These are phyloP conservation scores for Metacarcinus magister DNA, from an alignment of 2,888 invertebrate genomes.

Conservation along the genomic window DNA sequence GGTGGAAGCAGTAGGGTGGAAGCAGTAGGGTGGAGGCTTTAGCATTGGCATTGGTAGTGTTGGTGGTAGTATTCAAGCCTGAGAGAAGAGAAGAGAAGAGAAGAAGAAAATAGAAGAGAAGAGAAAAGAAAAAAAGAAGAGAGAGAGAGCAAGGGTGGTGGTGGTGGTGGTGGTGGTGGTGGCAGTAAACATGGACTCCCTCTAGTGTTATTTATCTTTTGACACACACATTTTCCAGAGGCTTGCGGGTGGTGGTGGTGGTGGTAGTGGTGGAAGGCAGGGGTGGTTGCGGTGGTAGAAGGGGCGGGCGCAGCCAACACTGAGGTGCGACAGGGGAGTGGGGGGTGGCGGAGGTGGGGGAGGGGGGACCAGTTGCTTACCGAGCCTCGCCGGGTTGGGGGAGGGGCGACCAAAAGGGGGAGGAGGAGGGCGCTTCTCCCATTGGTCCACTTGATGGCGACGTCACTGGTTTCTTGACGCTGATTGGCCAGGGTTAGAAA, in stretches of 20 bases:
- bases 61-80: not conserved
- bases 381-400: slow-evolving; percentile 4
- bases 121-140: not conserved
- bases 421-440: not conserved
- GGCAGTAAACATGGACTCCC: slow-evolving; percentile 30
- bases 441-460: slow-evolving; percentile 32
- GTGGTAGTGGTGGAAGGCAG: not conserved
- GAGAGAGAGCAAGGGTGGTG: not conserved
- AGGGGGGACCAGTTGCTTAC: slow-evolving; percentile 17
- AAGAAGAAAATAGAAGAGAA: not conserved
- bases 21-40: not conserved
- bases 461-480: slow-evolving; percentile 38
- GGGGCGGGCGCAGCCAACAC: slow-evolving; percentile 45
- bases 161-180: slow-evolving; percentile 22
- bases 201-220: slow-evolving; percentile 30
- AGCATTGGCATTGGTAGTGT: not conserved
- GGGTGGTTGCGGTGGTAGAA: not conserved
- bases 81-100: not conserved
- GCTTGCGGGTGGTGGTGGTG: slow-evolving; percentile 31
- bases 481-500: not conserved
- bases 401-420: not conserved
- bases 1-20: too few species aligned
- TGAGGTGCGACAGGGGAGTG: not conserved
- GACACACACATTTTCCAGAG: slow-evolving; percentile 12
- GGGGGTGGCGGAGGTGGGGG: not conserved